phyloP scores from a whole-genome alignment of 2,113 vertebrate species.

The Anoplopoma fimbria region DNA sequence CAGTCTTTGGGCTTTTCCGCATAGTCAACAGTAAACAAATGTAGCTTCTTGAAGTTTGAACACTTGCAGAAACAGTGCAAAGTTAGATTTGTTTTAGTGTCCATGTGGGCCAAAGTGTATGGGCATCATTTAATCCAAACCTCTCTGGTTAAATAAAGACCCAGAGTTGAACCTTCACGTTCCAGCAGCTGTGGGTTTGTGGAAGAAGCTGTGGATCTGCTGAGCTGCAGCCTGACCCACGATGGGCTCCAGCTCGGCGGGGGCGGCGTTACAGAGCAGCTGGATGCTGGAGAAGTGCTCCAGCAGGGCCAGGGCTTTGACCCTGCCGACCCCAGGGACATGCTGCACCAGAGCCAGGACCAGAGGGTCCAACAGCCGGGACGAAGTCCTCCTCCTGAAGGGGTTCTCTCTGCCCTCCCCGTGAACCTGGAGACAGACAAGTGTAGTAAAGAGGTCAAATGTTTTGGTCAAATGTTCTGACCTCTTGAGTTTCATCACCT shows the following conservation, averaged over 20 bases:
- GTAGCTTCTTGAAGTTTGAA: neutral
- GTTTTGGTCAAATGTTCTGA: too few relatives aligned
- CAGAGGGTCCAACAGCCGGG: slow-evolving; percentile 74
- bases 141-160: neutral
- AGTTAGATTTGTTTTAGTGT: neutral
- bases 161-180: neutral
- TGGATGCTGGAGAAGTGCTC: slow-evolving; percentile 87
- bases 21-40: neutral
- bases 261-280: slow-evolving; percentile 81
- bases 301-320: slow-evolving; percentile 88
- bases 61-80: neutral
- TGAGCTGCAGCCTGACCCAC: slow-evolving; percentile 85
- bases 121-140: neutral
- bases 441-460: neutral
- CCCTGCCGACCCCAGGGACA: slow-evolving; percentile 90
- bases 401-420: slow-evolving; percentile 88
- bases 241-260: slow-evolving; percentile 81
- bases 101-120: neutral
- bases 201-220: slow-evolving; percentile 87
- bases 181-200: slow-evolving; percentile 20
- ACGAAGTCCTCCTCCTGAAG: slow-evolving; percentile 77
- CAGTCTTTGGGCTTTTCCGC: neutral
- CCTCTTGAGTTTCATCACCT: too few relatives aligned
- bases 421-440: slow-evolving; percentile 82
- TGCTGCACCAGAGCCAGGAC: slow-evolving; percentile 85